Evolutionary conservation across 2,888 invertebrate species (phyloP), one percentile per base, ranked within the genome.

Genomic region (Caenorhabditis angaria): DNA sequence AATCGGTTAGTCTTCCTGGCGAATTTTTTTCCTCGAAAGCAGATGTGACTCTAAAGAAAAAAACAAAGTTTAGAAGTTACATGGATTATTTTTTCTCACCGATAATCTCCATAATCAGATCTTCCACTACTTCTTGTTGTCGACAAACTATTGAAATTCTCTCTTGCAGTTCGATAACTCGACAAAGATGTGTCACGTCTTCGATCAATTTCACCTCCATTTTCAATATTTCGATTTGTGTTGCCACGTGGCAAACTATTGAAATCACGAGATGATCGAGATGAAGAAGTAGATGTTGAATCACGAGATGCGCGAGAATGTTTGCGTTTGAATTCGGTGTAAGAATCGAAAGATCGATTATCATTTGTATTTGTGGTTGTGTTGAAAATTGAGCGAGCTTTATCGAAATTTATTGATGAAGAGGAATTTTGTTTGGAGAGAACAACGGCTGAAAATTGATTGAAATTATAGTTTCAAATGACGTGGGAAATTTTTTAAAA

Each of bases 1-100:
- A 86, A 61, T 86, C 85, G 8, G 79, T 77, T 35, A 86, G 60
- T 77, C 64, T 59, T 67, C 75, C 54, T 58, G 70, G 47, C 22
- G 29, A 2, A 32, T 22, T 56, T 32, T 12, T 29, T 8, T 29
- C 32, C 1, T 56, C 28, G 20, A 27, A 56, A 3, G 41, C 41
- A n/a, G 55, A 56, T 20, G 55, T 56, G 8, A 56, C 55, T n/a
- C 41, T 41, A 18, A 12, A 41, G 18, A 48, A 28, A n/a, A 8
- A 12, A n/a, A n/a, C n/a, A n/a, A n/a, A 8, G 18, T 5, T 24
- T 54, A 6, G 63, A 62, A 32, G 32, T 32, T n/a, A n/a, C n/a
- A n/a, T n/a, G n/a, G n/a, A n/a, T n/a, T n/a, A n/a, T n/a, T n/a
- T n/a, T n/a, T n/a, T 8, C 32, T 14, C 18, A 41, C 41, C 65